Evolutionary conservation across 2,113 vertebrate species (phyloP).

Genomic region (Burhinus bistriatus): DNA sequence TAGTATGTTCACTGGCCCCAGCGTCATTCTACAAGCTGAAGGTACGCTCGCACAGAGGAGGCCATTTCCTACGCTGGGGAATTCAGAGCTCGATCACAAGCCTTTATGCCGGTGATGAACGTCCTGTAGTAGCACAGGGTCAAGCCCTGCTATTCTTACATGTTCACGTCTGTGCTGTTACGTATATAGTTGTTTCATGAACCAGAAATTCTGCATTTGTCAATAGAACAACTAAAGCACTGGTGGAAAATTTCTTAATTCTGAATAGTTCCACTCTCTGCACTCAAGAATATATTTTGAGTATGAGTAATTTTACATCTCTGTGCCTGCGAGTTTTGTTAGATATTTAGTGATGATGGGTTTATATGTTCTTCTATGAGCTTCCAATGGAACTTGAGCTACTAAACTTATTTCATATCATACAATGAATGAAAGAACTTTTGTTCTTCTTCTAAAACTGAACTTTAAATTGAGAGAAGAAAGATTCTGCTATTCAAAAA

Average conservation of each 20-base stretch:
- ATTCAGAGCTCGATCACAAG: not conserved
- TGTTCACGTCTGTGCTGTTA: rapidly evolving
- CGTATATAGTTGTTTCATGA: not conserved
- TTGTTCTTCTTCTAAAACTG: not conserved
- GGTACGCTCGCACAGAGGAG: rapidly evolving
- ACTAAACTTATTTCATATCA: not conserved
- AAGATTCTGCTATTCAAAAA: not conserved
- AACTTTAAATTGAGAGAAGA: not conserved
- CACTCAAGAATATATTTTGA: not conserved
- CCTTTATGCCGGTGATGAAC: not conserved
- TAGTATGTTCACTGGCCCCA: not conserved
- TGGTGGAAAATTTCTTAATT: not conserved
- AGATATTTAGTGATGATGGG: not conserved
- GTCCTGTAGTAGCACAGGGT: not conserved
- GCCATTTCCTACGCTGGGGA: not conserved
- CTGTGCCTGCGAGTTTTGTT: not conserved
- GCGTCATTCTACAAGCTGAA: not conserved
- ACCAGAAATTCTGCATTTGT: not conserved
- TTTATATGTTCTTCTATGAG: not conserved
- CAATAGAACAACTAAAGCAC: not conserved
- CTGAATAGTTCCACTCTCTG: rapidly evolving
- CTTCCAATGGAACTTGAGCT: not conserved
- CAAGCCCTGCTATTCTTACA: not conserved
- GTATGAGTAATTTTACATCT: not conserved
- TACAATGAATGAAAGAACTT: not conserved